Evolutionary conservation across 1,140 invertebrate species (phyloP).

Genomic region (Aphelenchoides fujianensis): DNA sequence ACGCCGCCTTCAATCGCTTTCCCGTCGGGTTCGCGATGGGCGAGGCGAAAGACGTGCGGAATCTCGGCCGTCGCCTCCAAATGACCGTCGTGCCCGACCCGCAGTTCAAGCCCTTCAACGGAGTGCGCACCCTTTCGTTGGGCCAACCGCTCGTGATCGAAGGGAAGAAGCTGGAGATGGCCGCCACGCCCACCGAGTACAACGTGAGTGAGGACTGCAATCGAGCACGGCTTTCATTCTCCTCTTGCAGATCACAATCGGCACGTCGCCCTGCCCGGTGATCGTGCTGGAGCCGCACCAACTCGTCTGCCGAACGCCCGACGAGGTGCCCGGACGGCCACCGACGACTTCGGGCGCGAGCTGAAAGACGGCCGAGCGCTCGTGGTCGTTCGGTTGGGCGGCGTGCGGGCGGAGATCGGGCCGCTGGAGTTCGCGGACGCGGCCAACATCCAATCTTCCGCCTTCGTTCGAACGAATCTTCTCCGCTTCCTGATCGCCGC

Average conservation of each 20-base stretch:
- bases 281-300: slow-evolving; percentile 74
- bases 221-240: slow-evolving; percentile 72
- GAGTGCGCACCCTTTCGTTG: slow-evolving; percentile 72
- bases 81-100: slow-evolving; percentile 88
- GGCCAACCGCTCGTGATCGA: slow-evolving; percentile 92
- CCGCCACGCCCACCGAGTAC: slow-evolving; percentile 52
- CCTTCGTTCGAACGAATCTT: slow-evolving; percentile 65
- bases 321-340: slow-evolving; percentile 75
- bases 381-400: slow-evolving; percentile 80
- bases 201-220: slow-evolving; percentile 25
- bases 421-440: slow-evolving; percentile 77
- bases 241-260: slow-evolving; percentile 83
- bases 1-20: slow-evolving; percentile 38
- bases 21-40: slow-evolving; percentile 85
- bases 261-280: slow-evolving; percentile 86
- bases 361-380: slow-evolving; percentile 79
- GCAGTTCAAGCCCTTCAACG: slow-evolving; percentile 79
- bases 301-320: slow-evolving; percentile 61
- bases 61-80: slow-evolving; percentile 77
- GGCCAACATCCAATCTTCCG: slow-evolving; percentile 21
- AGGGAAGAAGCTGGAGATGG: slow-evolving; percentile 63
- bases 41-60: slow-evolving; percentile 79
- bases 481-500: slow-evolving; percentile 71
- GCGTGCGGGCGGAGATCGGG: slow-evolving; percentile 77
- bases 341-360: slow-evolving; percentile 78